A percentile compares a stretch with the other conserved stretches of the same genome.
Evolutionary conservation across 2,113 vertebrate genomes (phyloP).

Genomic region (Steatornis caripensis): DNA sequence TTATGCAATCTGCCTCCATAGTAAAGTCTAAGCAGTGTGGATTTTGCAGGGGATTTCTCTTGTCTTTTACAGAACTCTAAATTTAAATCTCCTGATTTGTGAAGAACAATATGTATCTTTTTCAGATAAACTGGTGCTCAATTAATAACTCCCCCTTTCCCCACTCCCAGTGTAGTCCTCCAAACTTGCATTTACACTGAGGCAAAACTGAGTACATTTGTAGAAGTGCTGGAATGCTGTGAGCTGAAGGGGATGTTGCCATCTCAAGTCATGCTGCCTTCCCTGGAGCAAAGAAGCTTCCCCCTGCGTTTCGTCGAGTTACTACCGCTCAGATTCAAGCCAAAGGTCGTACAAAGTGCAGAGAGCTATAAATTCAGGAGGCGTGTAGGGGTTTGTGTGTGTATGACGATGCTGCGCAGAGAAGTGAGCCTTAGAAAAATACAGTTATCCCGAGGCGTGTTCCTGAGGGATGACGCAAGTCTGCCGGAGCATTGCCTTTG

Average conservation of each 20-base stretch:
- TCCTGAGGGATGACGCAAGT: neutral
- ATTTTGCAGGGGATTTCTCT: neutral
- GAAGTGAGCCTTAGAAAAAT: neutral
- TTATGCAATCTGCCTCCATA: neutral
- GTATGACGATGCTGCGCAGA: neutral
- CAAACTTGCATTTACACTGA: neutral
- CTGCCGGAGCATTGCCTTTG: neutral
- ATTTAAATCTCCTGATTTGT: neutral
- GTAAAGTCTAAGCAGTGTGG: neutral
- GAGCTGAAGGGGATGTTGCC: neutral
- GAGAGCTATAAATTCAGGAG: neutral
- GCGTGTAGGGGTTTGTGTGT: neutral
- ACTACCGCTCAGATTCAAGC: neutral
- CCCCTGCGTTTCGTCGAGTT: rapidly evolving
- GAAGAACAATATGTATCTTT: neutral
- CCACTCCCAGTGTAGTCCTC: neutral
- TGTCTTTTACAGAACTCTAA: neutral
- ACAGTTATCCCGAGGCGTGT: neutral
- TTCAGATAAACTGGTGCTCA: neutral
- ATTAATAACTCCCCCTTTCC: neutral
- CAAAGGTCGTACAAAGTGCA: neutral
- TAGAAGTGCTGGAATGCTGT: neutral
- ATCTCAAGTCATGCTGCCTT: neutral
- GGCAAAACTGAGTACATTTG: neutral
- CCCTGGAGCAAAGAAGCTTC: neutral